Conservation (phyloP, 2,888 invertebrate species). For the Ichneumoninae sp. region DNA sequence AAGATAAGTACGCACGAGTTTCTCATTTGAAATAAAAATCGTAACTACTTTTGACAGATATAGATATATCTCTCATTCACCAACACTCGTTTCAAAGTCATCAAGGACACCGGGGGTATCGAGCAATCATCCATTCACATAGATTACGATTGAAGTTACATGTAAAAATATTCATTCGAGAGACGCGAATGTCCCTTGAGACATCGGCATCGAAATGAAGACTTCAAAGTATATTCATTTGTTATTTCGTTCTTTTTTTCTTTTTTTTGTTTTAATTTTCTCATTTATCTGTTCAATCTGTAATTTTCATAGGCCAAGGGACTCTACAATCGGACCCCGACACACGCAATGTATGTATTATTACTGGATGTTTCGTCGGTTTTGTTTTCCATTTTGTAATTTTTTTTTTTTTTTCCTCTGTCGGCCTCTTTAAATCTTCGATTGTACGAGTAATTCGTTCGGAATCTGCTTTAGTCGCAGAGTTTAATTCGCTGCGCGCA, state of each 20-base stretch:
- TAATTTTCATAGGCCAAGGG: conserved; percentile 65
- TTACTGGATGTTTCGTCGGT: conserved; percentile 36
- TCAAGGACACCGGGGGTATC: conserved; percentile 36
- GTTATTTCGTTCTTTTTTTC: conserved; percentile 22
- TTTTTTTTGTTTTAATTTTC: conserved; percentile 16
- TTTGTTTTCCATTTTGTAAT: background rate
- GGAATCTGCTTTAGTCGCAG: conserved; percentile 36
- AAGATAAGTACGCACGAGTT: conserved; percentile 60
- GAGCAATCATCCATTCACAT: conserved; percentile 59
- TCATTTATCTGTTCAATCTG: conserved; percentile 59
- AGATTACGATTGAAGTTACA: conserved; percentile 65
- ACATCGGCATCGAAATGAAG: conserved; percentile 56
- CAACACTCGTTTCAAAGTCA: conserved; percentile 42
- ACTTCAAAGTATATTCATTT: conserved; percentile 52
- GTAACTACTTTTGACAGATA: conserved; percentile 55
- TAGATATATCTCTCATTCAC: conserved; percentile 57
- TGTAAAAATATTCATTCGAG: conserved; percentile 69
- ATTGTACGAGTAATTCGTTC: conserved; percentile 59
- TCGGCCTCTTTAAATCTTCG: conserved; percentile 40
- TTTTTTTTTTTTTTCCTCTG: background rate
- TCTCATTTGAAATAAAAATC: conserved; percentile 43
- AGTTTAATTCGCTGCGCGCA: conserved; percentile 57
- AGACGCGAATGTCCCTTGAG: conserved; percentile 46
- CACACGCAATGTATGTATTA: conserved; percentile 32
- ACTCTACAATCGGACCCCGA: conserved; percentile 49